phyloP scores from a whole-genome alignment of 2,113 vertebrate species.

The Lampris incognitus region DNA sequence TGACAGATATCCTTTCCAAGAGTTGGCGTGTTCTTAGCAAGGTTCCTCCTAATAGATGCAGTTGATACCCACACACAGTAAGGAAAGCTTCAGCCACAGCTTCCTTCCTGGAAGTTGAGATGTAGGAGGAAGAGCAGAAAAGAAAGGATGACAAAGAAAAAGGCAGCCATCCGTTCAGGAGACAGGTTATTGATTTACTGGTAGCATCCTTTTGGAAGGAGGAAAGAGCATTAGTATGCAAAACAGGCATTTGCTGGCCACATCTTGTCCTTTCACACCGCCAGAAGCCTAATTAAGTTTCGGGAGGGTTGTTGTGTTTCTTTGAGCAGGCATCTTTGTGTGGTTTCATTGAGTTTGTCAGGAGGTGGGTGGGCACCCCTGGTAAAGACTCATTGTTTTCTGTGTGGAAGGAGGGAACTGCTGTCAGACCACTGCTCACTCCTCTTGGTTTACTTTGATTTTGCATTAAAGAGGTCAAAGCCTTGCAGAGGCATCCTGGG shows the following conservation, averaged over 20 bases:
- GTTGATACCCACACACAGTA: too few relatives aligned
- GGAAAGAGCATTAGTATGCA: slow-evolving; percentile 7
- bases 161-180: slow-evolving; percentile 25
- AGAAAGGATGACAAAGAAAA: slow-evolving; percentile 36
- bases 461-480: slow-evolving; percentile 21
- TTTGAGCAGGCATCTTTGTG: slow-evolving; percentile 44
- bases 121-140: background rate
- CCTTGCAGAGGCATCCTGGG: background rate
- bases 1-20: background rate
- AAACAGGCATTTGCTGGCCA: slow-evolving; percentile 20
- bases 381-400: slow-evolving; percentile 50
- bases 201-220: slow-evolving; percentile 13
- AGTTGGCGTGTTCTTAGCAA: background rate
- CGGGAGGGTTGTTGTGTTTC: slow-evolving; percentile 24
- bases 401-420: slow-evolving; percentile 30
- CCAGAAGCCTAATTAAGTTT: slow-evolving; percentile 23
- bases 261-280: slow-evolving; percentile 13
- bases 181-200: slow-evolving; percentile 13
- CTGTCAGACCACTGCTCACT: slow-evolving; percentile 31
- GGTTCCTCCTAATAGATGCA: too few relatives aligned
- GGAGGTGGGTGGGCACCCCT: slow-evolving; percentile 24
- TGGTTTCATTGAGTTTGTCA: slow-evolving; percentile 10
- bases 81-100: background rate
- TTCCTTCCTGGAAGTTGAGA: background rate
- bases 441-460: slow-evolving; percentile 53